Conservation (phyloP, 2,797 vertebrate species). For the Synaphobranchus kaupii region DNA sequence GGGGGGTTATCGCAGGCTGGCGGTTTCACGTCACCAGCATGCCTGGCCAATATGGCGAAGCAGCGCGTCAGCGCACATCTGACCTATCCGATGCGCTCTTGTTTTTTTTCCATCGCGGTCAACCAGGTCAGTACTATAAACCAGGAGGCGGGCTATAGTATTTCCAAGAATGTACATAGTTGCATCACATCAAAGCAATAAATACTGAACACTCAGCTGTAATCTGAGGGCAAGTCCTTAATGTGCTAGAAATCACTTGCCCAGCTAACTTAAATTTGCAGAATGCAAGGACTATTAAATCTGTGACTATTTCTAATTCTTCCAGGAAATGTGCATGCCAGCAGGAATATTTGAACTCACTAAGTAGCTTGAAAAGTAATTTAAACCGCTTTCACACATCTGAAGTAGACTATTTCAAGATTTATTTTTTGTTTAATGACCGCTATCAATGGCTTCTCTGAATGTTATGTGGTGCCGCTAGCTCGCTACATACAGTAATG, state of each 20-base stretch:
- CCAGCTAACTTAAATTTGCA: background rate
- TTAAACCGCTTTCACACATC: background rate
- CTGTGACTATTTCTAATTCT: background rate
- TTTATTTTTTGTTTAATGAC: background rate
- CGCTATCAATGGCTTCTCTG: background rate
- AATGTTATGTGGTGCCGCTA: background rate
- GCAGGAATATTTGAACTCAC: background rate
- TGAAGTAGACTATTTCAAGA: background rate
- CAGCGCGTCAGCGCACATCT: conserved; percentile 68
- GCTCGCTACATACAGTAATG: background rate
- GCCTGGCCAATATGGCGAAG: conserved; percentile 68
- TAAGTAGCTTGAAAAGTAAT: background rate
- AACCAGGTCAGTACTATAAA: conserved; percentile 70
- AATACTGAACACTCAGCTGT: background rate
- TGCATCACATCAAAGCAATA: background rate
- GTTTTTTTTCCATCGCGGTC: conserved; percentile 33
- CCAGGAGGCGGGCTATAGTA: conserved; percentile 53
- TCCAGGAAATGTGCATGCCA: background rate
- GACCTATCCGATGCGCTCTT: conserved; percentile 60
- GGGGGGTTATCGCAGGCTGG: conserved; percentile 51
- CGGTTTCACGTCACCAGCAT: conserved; percentile 53
- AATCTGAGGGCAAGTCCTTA: background rate
- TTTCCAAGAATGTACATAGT: background rate
- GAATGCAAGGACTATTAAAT: background rate
- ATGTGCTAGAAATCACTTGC: background rate